These are phyloP conservation scores for Calidris pygmaea DNA, from an alignment of 2,113 vertebrate species.

Conservation along the genomic window DNA sequence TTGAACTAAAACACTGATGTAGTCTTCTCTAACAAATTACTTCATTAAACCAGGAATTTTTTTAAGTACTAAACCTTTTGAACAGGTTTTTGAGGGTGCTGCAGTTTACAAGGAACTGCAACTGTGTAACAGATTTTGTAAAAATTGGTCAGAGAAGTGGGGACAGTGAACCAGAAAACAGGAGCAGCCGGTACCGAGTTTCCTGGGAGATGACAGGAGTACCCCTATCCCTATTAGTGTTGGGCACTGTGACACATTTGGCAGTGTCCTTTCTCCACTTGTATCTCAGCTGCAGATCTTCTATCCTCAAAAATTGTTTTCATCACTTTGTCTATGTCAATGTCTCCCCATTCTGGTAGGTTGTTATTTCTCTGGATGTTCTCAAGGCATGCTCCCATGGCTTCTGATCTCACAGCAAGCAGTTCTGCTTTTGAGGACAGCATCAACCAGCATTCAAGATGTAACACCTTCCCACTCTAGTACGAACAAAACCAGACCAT, in stretches of 20 bases:
- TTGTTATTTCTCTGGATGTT: neutral
- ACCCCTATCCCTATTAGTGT: neutral
- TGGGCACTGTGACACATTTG: neutral
- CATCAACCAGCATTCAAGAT: neutral
- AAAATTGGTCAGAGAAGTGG: neutral
- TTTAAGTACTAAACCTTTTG: neutral
- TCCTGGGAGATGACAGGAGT: neutral
- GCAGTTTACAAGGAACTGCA: neutral
- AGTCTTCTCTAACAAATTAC: neutral
- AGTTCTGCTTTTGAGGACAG: neutral
- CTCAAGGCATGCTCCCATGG: neutral
- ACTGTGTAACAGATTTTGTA: neutral
- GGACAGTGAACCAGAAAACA: neutral
- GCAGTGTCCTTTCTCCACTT: neutral
- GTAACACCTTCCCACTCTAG: neutral
- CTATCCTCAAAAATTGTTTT: neutral
- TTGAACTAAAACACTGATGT: neutral
- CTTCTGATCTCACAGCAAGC: neutral
- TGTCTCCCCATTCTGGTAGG: neutral
- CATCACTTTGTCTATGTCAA: neutral
- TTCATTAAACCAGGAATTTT: neutral
- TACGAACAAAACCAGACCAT: neutral
- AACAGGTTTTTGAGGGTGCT: neutral
- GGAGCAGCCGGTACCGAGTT: neutral
- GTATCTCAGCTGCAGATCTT: neutral